Base-by-base conservation (phyloP, 2,113 vertebrate genomes). In the Takifugu flavidus region DNA sequence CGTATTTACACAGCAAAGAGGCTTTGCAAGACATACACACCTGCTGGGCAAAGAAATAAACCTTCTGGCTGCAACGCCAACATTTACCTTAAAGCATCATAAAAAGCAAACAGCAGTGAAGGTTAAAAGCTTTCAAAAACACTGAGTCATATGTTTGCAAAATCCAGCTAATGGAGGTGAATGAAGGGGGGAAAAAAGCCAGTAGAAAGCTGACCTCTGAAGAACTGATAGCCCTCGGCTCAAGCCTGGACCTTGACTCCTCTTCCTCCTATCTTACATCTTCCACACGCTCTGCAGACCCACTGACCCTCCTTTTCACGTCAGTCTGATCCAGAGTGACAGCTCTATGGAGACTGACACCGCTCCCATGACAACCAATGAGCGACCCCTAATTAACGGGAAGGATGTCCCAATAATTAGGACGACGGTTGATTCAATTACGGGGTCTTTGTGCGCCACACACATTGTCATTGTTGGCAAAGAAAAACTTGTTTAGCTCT, bases 291-390 rank as follows among this genome's bases (percentile, higher is more conserved):
- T 52, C 58, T 0, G 49, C 54, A 72, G 83, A 83, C 79, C 70
- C 65, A 25, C 25, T 84, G 83, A 84, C 86, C 85, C 70, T 52
- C 2, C 76, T 82, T 77, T 60, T 76, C 79, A 50, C 25, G 54
- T 82, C 75, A 69, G 68, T 76, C 75, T 85, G 79, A 89, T 87
- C 51, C 80, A 75, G 65, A 80, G 62, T 83, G 86, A 88, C 86
- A 76, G 67, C 72, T 82, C 82, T 70, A 80, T 82, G 80, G 71
- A 77, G 55, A 72, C 54, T 81, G 76, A 73, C 79, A 79, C 83
- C 83, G 81, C 73, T 84, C 74, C 59, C 29, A 53, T 79, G 73
- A 76, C 65, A 66, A 76, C 76, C 56, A 59, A 64, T 8, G 56
- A 77, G 78, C 59, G 2, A 56, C 49, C 42, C 67, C 82, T 78